These are phyloP conservation scores for Paradoxurus hermaphroditus DNA, from an alignment of 2,113 vertebrate species.

Conservation along the genomic window DNA sequence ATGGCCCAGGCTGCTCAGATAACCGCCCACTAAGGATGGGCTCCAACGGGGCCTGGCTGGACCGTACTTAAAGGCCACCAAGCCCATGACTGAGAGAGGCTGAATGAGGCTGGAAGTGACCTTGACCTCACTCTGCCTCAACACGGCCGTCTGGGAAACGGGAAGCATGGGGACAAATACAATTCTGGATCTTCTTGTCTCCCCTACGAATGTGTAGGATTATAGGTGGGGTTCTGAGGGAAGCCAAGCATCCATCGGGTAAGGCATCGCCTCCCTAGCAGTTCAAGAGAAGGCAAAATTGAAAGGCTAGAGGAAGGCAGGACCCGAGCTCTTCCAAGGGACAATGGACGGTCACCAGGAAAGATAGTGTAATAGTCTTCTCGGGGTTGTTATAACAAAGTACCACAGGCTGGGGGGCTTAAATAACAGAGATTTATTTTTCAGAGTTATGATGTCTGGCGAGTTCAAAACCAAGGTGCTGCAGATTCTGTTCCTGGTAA, in stretches of 20 bases:
- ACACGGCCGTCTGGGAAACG: not conserved
- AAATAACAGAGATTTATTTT: not conserved
- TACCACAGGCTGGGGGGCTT: not conserved
- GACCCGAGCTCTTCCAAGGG: not conserved
- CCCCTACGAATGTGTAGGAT: not conserved
- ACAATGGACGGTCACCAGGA: not conserved
- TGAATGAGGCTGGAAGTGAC: not conserved
- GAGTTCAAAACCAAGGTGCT: too few relatives aligned
- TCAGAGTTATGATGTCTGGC: not conserved
- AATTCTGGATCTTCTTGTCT: not conserved
- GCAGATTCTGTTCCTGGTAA: fast-evolving
- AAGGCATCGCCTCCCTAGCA: not conserved
- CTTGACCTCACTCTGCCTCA: not conserved
- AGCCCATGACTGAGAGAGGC: not conserved
- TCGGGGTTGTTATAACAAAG: not conserved
- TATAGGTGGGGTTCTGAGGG: not conserved
- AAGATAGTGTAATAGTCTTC: not conserved
- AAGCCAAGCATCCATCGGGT: not conserved
- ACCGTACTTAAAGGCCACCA: not conserved
- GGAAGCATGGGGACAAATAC: not conserved
- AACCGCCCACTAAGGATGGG: not conserved
- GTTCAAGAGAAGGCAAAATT: not conserved
- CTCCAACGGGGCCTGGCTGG: not conserved
- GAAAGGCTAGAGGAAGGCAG: not conserved
- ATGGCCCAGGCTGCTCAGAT: not conserved